A percentile compares a stretch with the other conserved stretches of the same genome.
Evolutionary conservation across 30 jellyfish, hydroid and myxozoan genomes (phyloP).

Genomic region (Morbakka virulenta): DNA sequence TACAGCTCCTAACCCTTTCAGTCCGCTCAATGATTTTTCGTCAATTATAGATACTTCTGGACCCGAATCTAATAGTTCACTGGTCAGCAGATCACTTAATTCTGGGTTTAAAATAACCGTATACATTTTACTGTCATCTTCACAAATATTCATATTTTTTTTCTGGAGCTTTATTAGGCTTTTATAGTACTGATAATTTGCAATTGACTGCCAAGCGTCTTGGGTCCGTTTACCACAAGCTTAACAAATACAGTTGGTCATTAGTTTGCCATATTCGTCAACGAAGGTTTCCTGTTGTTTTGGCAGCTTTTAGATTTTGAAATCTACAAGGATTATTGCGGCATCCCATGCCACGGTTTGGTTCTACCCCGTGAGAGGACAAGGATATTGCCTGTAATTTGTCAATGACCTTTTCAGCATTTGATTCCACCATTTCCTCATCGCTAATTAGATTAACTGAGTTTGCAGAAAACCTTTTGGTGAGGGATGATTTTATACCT

Average conservation of each 20-base stretch:
- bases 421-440: background rate
- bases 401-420: background rate
- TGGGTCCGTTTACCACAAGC: slow-evolving; percentile 7
- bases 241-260: background rate
- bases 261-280: background rate
- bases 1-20: background rate
- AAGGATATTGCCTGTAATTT: background rate
- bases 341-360: background rate
- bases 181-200: background rate
- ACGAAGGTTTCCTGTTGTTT: background rate
- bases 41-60: slow-evolving; percentile 43
- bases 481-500: too few species aligned
- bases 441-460: background rate
- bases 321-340: background rate
- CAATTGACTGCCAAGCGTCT: background rate
- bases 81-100: background rate
- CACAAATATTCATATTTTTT: too few species aligned
- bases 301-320: background rate
- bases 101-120: slow-evolving; percentile 29
- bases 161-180: too few species aligned
- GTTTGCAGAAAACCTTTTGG: background rate
- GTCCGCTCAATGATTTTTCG: background rate
- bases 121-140: background rate
- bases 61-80: slow-evolving; percentile 41
- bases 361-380: background rate